phyloP scores from a whole-genome alignment of 2,797 vertebrate species.

The Manis pentadactyla region DNA sequence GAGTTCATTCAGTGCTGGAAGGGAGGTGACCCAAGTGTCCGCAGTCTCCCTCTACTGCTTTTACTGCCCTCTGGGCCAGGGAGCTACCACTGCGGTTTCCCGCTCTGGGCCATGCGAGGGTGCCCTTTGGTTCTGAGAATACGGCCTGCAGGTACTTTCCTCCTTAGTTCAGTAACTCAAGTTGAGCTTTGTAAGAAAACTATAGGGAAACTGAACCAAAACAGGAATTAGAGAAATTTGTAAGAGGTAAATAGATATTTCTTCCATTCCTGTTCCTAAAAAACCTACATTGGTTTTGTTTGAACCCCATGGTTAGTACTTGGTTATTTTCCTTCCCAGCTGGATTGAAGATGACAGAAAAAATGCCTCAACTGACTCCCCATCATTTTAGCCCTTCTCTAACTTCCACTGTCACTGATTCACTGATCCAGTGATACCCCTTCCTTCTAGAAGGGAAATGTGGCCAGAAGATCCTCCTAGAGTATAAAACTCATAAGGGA shows the following conservation, averaged over 20 bases:
- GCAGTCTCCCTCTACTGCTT: background rate
- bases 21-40: background rate
- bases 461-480: background rate
- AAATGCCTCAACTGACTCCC: background rate
- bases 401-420: background rate
- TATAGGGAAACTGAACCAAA: background rate
- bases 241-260: background rate
- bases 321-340: background rate
- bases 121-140: background rate
- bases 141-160: background rate
- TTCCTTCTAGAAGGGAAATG: background rate
- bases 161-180: slow-evolving; percentile 20
- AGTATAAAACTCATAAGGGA: background rate
- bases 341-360: background rate
- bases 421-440: background rate
- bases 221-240: background rate
- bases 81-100: background rate
- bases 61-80: background rate
- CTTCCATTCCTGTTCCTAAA: background rate
- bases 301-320: background rate
- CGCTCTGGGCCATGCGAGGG: background rate
- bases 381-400: background rate
- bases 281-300: background rate
- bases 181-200: background rate
- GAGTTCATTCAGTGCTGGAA: background rate